Percentiles rank a stretch among this genome's conserved stretches.
Conservation (phyloP, 1,140 invertebrate species). For the Drosophila ananassae region DNA sequence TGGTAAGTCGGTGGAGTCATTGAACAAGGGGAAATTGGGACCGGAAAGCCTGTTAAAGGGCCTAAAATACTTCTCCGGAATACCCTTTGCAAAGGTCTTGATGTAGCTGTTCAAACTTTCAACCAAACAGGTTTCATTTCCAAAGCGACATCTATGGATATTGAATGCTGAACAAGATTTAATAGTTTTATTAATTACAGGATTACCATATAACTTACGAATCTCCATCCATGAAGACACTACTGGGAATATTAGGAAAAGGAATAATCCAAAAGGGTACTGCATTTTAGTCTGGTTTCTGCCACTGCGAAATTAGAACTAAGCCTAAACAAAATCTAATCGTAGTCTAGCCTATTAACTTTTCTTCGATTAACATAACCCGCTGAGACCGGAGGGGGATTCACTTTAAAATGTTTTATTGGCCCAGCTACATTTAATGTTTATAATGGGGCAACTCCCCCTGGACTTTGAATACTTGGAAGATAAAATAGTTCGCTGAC, state of each 20-base stretch:
- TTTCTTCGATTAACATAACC: neutral
- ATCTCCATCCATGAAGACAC: neutral
- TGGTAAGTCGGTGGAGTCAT: neutral
- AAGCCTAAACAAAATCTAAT: neutral
- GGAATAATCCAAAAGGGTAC: neutral
- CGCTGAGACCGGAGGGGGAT: neutral
- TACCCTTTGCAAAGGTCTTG: neutral
- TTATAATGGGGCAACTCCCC: neutral
- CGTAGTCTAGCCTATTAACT: neutral
- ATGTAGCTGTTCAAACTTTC: neutral
- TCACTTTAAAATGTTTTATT: neutral
- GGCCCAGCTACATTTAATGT: neutral
- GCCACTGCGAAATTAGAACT: no score
- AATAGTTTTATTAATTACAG: neutral
- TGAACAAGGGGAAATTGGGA: neutral
- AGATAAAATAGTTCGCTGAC: neutral
- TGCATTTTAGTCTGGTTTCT: no score
- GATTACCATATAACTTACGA: neutral
- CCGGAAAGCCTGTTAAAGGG: neutral
- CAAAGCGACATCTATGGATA: neutral
- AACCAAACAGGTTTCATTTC: neutral
- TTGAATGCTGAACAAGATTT: neutral
- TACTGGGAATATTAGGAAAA: neutral
- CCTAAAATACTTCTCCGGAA: neutral
- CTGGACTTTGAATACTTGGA: neutral